These are phyloP conservation scores for Brachionus manjavacas DNA, from an alignment of 1,140 invertebrate genomes.

Conservation along the genomic window DNA sequence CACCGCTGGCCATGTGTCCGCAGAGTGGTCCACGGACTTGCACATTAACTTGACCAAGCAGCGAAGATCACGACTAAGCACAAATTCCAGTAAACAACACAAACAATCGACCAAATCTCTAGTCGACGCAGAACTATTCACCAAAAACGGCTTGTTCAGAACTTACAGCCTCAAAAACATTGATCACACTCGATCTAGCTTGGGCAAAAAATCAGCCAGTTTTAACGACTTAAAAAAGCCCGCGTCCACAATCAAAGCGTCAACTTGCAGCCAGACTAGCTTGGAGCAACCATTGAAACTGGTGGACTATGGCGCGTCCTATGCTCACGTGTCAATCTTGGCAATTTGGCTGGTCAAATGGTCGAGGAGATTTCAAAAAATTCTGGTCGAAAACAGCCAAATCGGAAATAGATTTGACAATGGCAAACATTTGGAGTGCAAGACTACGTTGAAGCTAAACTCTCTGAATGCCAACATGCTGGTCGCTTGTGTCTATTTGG, in stretches of 20 bases:
- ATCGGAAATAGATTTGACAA: neutral
- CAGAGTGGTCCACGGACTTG: neutral
- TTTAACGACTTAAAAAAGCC: neutral
- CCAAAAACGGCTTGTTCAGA: neutral
- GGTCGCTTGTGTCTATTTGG: conserved; percentile 9
- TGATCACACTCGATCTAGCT: neutral
- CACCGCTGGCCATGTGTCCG: neutral
- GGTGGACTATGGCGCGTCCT: neutral
- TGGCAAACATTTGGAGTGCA: neutral
- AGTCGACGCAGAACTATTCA: neutral
- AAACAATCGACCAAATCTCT: neutral
- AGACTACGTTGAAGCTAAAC: neutral
- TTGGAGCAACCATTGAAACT: neutral
- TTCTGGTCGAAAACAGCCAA: neutral
- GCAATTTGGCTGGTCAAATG: conserved; percentile 38
- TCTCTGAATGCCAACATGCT: conserved; percentile 18
- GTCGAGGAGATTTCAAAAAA: conserved; percentile 25
- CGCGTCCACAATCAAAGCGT: neutral
- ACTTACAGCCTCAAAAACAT: neutral
- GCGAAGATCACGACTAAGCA: neutral
- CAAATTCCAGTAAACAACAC: neutral
- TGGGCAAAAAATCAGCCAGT: neutral
- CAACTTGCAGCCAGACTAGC: neutral
- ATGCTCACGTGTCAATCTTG: neutral
- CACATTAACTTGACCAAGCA: neutral